Evolutionary conservation across 2,888 invertebrate species (phyloP).

Genomic region (Sepioteuthis lessoniana): DNA sequence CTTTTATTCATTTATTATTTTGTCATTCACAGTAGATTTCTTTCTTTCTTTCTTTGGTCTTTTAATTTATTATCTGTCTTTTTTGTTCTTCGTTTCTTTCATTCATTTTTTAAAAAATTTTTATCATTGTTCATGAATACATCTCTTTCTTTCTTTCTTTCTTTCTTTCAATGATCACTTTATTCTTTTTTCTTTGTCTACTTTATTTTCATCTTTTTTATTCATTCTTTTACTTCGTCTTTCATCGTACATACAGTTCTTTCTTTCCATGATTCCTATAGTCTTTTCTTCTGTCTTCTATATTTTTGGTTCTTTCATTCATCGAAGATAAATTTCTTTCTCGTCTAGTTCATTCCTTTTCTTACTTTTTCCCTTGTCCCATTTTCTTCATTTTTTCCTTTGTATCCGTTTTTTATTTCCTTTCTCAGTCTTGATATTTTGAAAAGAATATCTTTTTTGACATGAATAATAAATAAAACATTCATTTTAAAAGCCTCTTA

Average conservation of each 20-base stretch:
- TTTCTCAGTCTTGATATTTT: neutral
- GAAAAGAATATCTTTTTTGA: neutral
- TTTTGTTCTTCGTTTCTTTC: too few species aligned
- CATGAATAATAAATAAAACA: neutral
- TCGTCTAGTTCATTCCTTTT: neutral
- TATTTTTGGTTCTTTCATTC: neutral
- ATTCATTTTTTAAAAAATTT: too few species aligned
- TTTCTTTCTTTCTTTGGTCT: too few species aligned
- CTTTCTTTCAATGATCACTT: neutral
- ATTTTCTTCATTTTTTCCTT: neutral
- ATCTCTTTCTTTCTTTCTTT: neutral
- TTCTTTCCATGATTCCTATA: neutral
- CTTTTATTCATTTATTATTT: too few species aligned
- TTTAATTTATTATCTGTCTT: too few species aligned
- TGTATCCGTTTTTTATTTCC: neutral
- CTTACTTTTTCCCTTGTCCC: neutral
- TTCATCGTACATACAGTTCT: neutral
- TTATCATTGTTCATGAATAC: too few species aligned
- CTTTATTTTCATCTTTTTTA: too few species aligned
- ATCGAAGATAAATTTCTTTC: neutral
- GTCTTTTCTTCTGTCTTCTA: neutral
- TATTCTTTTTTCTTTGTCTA: too few species aligned
- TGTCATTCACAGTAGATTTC: too few species aligned
- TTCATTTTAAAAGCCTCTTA: neutral
- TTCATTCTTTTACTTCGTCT: too few species aligned